Evolutionary conservation across 2,888 invertebrate genomes (phyloP), one percentile per base, ranked within the genome.

Genomic region (Parnassius glacialis): DNA sequence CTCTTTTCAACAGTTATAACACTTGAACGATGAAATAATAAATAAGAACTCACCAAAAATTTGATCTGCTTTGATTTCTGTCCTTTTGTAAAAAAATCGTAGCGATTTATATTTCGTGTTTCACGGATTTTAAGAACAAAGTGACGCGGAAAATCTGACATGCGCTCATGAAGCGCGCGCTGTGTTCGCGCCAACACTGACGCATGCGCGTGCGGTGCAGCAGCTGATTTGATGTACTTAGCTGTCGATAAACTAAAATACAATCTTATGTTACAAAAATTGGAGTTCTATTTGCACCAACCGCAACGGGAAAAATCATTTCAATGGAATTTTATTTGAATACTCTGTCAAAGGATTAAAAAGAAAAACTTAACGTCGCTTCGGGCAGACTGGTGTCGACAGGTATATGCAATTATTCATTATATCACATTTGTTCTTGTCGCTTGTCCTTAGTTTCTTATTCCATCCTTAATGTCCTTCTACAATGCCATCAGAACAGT

Each of bases 181-280:
- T 74, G 74, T 78, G 83, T 80, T 79, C 82, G 81, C 83, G 81
- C 81, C 77, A 75, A 80, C 70, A 85, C 85, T 85, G 85, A 83
- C 80, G 80, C 79, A 79, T 79, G 77, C 71, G 77, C 75, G 75
- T 72, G 68, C 69, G 70, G 55, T 64, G 68, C 69, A 73, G 71
- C 70, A 85, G 86, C 85, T 85, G 86, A 86, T 82, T 77, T 68
- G 59, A 64, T 73, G 68, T 72, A 71, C 62, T 66, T 59, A 62
- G 42, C 57, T 57, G 34, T 25, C 50, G 45, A 47, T 71, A 71
- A 70, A 67, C 65, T 64, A 67, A 76, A 67, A 71, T 65, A 65
- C 60, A 68, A 73, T 70, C 64, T 72, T 73, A 57, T 12, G 0
- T 2, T 2, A 43, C 2, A 13, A 7, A 10, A 7, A 55, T 64